Evolutionary conservation across 2,888 invertebrate genomes (phyloP).

Genomic region (Proisotoma minuta): DNA sequence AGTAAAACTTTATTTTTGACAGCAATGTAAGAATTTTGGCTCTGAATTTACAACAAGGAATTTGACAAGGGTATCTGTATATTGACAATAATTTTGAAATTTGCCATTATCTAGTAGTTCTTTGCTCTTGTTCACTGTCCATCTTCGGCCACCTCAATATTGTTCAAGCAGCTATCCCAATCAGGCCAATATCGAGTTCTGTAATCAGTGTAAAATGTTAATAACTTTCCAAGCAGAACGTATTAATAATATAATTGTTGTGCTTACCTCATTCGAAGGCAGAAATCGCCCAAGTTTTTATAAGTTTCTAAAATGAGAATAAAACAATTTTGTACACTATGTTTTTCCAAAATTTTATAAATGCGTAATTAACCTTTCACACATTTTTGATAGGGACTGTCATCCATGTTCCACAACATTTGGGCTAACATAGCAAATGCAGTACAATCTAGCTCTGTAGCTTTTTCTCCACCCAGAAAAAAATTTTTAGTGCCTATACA

Average conservation of each 20-base stretch:
- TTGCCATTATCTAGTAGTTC: no score
- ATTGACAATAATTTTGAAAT: no score
- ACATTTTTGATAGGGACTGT: conserved; percentile 35
- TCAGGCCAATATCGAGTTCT: conserved; percentile 38
- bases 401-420: conserved; percentile 45
- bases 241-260: neutral
- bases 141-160: conserved; percentile 18
- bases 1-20: no score
- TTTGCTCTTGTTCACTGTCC: neutral
- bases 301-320: conserved; percentile 16
- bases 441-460: conserved; percentile 45
- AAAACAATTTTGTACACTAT: neutral
- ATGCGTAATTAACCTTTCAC: conserved; percentile 21
- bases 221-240: neutral
- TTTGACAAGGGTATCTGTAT: no score
- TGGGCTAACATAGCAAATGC: conserved; percentile 45
- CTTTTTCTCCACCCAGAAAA: conserved; percentile 30
- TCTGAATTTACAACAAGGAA: no score
- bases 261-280: conserved; percentile 38
- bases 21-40: no score
- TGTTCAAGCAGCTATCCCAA: conserved; percentile 41
- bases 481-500: conserved; percentile 31
- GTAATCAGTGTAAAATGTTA: neutral
- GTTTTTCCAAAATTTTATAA: neutral
- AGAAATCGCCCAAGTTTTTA: conserved; percentile 36